Base-by-base conservation (phyloP, 2,888 invertebrate genomes). In the Cryptus viduatorius region DNA sequence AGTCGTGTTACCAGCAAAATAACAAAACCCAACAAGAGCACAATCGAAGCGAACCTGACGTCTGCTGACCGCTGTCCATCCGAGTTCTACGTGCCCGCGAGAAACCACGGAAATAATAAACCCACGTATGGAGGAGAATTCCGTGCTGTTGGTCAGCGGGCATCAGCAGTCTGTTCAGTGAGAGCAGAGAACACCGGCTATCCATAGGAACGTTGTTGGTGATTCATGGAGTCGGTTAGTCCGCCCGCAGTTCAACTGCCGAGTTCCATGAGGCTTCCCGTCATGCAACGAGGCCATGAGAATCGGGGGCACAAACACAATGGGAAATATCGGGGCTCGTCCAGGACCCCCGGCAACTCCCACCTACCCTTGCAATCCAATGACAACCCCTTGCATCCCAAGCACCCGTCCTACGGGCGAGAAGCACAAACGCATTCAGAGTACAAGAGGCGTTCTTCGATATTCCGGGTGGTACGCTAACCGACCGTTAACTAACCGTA, bases 311-410 rank as follows among this genome's bases (percentile, higher is more conserved):
- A 16, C 64, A 42, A 65, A 65, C 64, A 65, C 64, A 65, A 65
- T 65, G 64, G 64, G 37, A 65, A 42, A 42, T 65, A 65, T 65
- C 64, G 42, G 64, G n/a, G 16, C 42, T 42, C 42, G 64, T 65
- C 37, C 64, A 19, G 64, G 16, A 42, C 64, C 37, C 37, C 64
- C 42, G 59, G 59, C 14, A 12, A 29, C 29, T 59, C 59, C 29
- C 59, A 5, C 59, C 59, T 1, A 31, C 29, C 14, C 24, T 14
- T 1, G 14, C 59, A 14, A 31, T 4, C 29, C 31, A 31, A 24
- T 31, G 59, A n/a, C 59, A 3, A 59, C 59, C 59, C 59, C 4
- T 59, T 31, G 59, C 59, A 29, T 7, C 29, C 59, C 59, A 7
- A 59, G 31, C 14, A 31, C 31, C 59, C 4, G 31, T 14, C 14